Base-by-base conservation (phyloP, 2,888 invertebrate genomes). In the Magallana nippona region DNA sequence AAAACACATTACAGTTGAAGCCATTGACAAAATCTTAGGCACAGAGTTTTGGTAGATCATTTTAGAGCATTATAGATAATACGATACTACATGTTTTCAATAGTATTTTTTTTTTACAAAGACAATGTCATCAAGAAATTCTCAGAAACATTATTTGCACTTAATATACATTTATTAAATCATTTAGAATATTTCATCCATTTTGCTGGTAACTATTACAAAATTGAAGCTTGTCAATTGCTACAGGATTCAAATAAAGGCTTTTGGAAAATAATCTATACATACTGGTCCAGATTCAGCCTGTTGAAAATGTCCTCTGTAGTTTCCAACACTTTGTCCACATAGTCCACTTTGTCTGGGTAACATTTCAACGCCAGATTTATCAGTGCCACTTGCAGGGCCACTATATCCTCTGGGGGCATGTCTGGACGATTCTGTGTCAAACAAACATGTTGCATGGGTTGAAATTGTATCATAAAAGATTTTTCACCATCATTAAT, bases 291-390 rank as follows among this genome's bases (percentile, higher is more conserved):
- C 89, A 98, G 96, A 88, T 97, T 97, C 90, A 98, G 96, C 89
- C 98, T 97, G 79, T 97, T 96, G 93, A 99, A 98, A 89, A 98
- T 97, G 93, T 97, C 97, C 87, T 97, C 96, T 0, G 98, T 98
- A 78, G 98, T 97, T 81, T 97, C 96, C 88, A 99, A 95, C 22
- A 99, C 99, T 93, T 98, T 97, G 94, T 99, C 98, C 2, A 99
- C 98, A 93, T 98, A 99, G 94, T 98, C 97, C 19, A 98, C 96
- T 92, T 97, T 96, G 93, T 98, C 97, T 0, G 98, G 98, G 95
- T 99, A 99, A 93, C 99, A 99, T 92, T 98, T 98, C 92, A 99
- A 97, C 0, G 99, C 98, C 87, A 99, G 95, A 94, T 98, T 98
- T 83, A 99, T 96, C 78, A 99, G 95, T 10, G 99, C 94, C 83